Conservation (phyloP, 2,113 vertebrate species). For the Peromyscus polionotus region DNA sequence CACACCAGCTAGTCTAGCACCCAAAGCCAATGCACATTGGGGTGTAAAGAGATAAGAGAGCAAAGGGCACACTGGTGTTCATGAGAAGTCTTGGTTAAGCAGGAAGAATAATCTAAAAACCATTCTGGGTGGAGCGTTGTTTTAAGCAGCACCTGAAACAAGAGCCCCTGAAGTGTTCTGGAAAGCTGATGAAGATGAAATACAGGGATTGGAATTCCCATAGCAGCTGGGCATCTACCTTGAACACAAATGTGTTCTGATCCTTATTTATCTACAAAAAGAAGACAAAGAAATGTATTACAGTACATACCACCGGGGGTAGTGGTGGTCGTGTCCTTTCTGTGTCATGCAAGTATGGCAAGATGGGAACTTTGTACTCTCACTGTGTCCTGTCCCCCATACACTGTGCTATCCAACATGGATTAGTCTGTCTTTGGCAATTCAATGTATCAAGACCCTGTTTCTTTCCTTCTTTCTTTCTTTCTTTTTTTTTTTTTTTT, state of each 20-base stretch:
- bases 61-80: slow-evolving; percentile 23
- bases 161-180: slow-evolving; percentile 8
- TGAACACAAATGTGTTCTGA: slow-evolving; percentile 43
- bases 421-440: neutral
- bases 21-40: neutral
- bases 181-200: slow-evolving; percentile 18
- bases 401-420: fast-evolving
- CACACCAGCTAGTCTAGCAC: neutral
- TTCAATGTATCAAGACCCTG: neutral
- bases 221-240: slow-evolving; percentile 13
- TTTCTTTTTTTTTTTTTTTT: too few species aligned
- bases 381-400: neutral
- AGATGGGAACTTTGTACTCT: too few species aligned
- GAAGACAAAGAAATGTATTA: neutral
- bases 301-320: neutral
- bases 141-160: neutral
- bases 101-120: slow-evolving; percentile 52
- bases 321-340: neutral
- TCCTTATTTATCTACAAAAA: slow-evolving; percentile 25
- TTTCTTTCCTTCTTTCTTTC: too few species aligned
- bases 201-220: neutral
- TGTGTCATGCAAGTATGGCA: neutral
- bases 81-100: neutral
- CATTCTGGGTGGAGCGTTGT: neutral
- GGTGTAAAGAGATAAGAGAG: neutral